Conservation (phyloP, 2,888 invertebrate species). For the Amiota minor region DNA sequence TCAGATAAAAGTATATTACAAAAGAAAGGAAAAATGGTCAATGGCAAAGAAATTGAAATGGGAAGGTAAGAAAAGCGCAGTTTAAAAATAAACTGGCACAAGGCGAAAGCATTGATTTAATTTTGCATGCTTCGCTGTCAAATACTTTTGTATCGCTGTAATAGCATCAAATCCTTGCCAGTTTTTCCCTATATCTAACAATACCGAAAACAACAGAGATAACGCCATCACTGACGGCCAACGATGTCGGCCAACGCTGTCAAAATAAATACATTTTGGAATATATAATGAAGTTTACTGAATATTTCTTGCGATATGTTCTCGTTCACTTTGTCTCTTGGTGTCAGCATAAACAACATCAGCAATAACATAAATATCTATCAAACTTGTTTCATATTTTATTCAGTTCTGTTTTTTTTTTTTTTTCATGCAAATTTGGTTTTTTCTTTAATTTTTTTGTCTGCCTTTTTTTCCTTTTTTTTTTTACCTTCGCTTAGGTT, state of each 20-base stretch:
- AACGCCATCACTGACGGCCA: no score
- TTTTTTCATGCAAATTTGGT: constrained; percentile 35
- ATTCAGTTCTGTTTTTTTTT: constrained; percentile 21
- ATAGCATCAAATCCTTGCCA: background rate
- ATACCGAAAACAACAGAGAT: no score
- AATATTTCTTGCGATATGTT: constrained; percentile 19
- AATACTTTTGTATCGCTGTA: background rate
- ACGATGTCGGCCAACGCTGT: constrained; percentile 22
- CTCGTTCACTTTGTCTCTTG: constrained; percentile 32
- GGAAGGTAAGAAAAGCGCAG: background rate
- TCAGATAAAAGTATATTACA: constrained; percentile 4
- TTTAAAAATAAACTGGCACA: background rate
- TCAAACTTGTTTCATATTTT: constrained; percentile 21
- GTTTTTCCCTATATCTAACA: background rate
- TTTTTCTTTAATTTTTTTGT: constrained; percentile 15
- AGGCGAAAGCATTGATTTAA: background rate
- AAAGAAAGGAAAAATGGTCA: background rate
- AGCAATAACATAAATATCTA: background rate
- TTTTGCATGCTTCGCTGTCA: background rate
- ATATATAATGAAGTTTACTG: constrained; percentile 58
- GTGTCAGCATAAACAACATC: background rate
- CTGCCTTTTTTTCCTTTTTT: constrained; percentile 19
- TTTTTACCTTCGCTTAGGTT: constrained; percentile 74
- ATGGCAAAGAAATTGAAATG: background rate
- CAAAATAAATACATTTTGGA: constrained; percentile 52